A percentile compares a stretch with the other conserved stretches of the same genome.
Evolutionary conservation across 2,113 vertebrate species (phyloP).

Genomic region (Pogonocichla stellata): DNA sequence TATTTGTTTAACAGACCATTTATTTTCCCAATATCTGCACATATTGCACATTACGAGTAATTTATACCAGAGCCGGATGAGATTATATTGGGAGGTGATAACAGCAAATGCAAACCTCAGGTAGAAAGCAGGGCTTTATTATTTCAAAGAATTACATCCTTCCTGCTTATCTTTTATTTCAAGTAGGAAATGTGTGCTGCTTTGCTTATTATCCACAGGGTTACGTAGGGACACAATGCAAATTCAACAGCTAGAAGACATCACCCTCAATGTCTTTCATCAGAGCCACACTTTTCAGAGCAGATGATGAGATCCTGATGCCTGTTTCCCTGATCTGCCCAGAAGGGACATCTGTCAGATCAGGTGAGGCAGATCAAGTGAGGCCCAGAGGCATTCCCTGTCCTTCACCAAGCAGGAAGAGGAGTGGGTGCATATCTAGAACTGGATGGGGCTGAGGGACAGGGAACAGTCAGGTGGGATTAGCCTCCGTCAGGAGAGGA

Average conservation of each 20-base stretch:
- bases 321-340: not conserved
- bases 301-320: not conserved
- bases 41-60: conserved; percentile 18
- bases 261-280: not conserved
- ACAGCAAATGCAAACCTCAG: conserved; percentile 42
- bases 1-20: conserved; percentile 59
- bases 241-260: not conserved
- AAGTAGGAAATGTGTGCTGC: not conserved
- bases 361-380: not conserved
- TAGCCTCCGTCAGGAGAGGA: not conserved
- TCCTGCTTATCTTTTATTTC: conserved; percentile 17
- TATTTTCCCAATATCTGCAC: conserved; percentile 42
- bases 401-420: not conserved
- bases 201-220: not conserved
- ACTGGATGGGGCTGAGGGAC: not conserved
- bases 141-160: conserved; percentile 36
- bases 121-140: conserved; percentile 41
- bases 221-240: not conserved
- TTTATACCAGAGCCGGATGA: conserved; percentile 33
- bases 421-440: not conserved
- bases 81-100: conserved; percentile 58
- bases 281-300: not conserved
- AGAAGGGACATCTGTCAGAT: not conserved
- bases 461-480: not conserved
- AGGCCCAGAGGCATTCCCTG: not conserved